Conservation (phyloP, 2,888 invertebrate species). For the Macrophya annulata region DNA sequence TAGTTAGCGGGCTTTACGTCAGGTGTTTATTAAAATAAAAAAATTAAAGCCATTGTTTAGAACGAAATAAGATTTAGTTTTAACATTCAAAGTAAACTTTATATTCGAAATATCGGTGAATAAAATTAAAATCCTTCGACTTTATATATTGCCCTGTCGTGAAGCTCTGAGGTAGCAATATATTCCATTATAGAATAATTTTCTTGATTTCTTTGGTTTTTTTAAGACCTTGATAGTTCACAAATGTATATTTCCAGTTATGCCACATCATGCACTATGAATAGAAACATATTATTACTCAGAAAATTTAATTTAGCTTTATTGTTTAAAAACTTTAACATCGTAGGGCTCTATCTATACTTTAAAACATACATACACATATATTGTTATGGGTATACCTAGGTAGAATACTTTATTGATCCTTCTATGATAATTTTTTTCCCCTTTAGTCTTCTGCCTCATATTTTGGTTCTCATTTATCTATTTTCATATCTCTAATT, state of each 20-base stretch:
- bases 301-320: conserved; percentile 19
- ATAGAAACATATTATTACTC: conserved; percentile 7
- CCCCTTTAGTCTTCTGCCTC: neutral
- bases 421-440: neutral
- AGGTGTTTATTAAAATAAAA: neutral
- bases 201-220: neutral
- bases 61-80: neutral
- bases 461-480: conserved; percentile 16
- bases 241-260: conserved; percentile 23
- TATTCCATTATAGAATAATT: conserved; percentile 37
- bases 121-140: neutral
- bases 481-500: neutral
- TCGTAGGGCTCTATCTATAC: neutral
- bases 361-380: neutral
- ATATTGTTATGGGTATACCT: neutral
- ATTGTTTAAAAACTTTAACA: neutral
- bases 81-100: neutral
- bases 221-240: neutral
- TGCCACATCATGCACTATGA: neutral
- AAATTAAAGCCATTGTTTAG: neutral
- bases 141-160: neutral
- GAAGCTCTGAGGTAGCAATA: conserved; percentile 26
- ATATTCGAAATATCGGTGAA: neutral
- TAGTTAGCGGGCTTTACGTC: conserved; percentile 30
- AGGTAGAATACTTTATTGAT: neutral